These are phyloP conservation scores for Zosterops pallidus DNA, from an alignment of 2,113 vertebrate species.

Conservation along the genomic window DNA sequence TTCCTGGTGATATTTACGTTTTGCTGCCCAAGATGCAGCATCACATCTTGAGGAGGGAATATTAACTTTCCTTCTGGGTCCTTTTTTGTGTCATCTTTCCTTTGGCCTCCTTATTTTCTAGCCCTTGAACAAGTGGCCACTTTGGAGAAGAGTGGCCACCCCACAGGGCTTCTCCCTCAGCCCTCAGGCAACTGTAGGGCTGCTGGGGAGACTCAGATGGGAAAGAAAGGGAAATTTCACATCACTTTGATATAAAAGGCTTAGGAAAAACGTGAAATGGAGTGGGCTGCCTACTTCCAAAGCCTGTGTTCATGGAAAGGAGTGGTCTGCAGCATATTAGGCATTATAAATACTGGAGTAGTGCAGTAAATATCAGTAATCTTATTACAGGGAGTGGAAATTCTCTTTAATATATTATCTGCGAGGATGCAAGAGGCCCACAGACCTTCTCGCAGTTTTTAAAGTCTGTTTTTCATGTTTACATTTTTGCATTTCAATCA, in stretches of 20 bases:
- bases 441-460: neutral
- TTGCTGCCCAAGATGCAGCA: neutral
- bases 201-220: neutral
- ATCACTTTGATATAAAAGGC: neutral
- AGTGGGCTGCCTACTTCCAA: neutral
- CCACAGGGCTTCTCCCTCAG: neutral
- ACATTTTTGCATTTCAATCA: constrained; percentile 43
- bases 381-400: constrained; percentile 50
- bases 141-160: neutral
- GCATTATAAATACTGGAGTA: constrained; percentile 9
- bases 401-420: constrained; percentile 45
- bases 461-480: constrained; percentile 36
- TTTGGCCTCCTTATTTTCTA: neutral
- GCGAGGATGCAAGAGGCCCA: constrained; percentile 13
- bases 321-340: neutral
- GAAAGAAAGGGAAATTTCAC: neutral
- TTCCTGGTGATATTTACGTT: neutral
- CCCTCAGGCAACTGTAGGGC: neutral
- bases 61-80: neutral
- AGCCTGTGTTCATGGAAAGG: neutral
- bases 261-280: neutral
- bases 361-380: constrained; percentile 51
- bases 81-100: neutral
- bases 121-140: neutral
- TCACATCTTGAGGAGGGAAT: neutral